These are phyloP conservation scores for Leucoraja ocellata DNA, from an alignment of 2,797 vertebrate genomes.

Conservation along the genomic window DNA sequence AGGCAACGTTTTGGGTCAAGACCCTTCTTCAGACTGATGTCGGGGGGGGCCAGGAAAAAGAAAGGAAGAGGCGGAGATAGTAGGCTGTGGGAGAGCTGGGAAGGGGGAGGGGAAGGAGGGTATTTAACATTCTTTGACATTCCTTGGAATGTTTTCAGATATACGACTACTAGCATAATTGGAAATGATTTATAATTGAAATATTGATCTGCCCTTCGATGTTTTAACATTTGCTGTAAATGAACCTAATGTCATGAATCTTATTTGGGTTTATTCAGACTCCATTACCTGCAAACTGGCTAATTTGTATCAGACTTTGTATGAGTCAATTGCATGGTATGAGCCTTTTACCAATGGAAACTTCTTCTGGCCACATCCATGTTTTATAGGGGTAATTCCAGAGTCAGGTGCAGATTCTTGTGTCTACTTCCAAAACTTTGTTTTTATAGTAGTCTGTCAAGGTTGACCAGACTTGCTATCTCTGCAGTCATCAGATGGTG, in stretches of 20 bases:
- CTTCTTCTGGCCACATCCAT: not conserved
- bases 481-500: not conserved
- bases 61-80: too few relatives aligned
- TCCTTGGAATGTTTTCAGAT: not conserved
- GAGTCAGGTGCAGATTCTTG: not conserved
- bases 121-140: not conserved
- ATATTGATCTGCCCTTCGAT: not conserved
- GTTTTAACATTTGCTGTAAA: not conserved
- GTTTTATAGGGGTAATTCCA: not conserved
- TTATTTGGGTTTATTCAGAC: not conserved
- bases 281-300: not conserved
- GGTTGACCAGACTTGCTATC: not conserved
- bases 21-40: too few relatives aligned
- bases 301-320: not conserved
- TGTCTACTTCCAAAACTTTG: not conserved
- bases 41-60: too few relatives aligned
- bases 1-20: too few relatives aligned
- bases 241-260: not conserved
- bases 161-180: not conserved
- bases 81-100: too few relatives aligned
- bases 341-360: not conserved
- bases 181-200: not conserved
- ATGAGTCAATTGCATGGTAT: not conserved
- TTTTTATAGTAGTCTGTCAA: not conserved
- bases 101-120: too few relatives aligned